Base-by-base conservation (phyloP, 2,797 vertebrate species). In the Acanthornis magna region DNA sequence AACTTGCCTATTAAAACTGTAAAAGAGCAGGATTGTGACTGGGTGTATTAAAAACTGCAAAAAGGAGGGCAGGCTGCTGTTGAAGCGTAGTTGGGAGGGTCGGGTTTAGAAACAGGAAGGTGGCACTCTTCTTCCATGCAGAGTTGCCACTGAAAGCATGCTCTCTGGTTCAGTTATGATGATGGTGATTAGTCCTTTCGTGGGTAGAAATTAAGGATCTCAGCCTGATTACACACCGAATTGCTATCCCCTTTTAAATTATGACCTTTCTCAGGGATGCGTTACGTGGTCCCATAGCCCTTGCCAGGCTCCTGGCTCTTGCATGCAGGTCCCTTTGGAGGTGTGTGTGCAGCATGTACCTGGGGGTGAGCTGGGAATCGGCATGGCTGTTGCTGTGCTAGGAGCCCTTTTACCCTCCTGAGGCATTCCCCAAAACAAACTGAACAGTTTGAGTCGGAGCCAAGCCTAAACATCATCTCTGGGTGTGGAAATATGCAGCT, bases 91-190 rank as follows among this genome's bases (percentile, higher is more conserved):
- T 9, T 77, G 42, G 51, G 19, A 63, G 29, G 36, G 14, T 86
- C 67, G 45, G 43, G 7, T 78, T 77, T 57, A 63, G 92, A 90
- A 93, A 68, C 87, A 91, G 94, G 71, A 94, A 97, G 91, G 75
- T 96, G 92, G 70, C 96, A 97, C 89, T 94, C 95, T 88, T 88
- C 93, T 93, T 85, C 84, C 93, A 82, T 47, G 65, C 87, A 72
- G 91, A 67, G 60, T 13, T 86, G 54, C 50, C 83, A 43, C 68
- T 94, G 86, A 71, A 94, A 71, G 36, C 89, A 53, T 84, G 47
- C 21, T 82, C n/a, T 29, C n/a, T 60, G 45, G 50, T 88, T 93
- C 81, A 65, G 36, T 51, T 87, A 36, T 57, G 75, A 42, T 90
- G 73, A 66, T 68, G 15, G 57, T 82, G 84, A 91, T 92, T 75